Evolutionary conservation across 2,888 invertebrate species (phyloP), one percentile per base, ranked within the genome.

Genomic region (Drosophila cracens): DNA sequence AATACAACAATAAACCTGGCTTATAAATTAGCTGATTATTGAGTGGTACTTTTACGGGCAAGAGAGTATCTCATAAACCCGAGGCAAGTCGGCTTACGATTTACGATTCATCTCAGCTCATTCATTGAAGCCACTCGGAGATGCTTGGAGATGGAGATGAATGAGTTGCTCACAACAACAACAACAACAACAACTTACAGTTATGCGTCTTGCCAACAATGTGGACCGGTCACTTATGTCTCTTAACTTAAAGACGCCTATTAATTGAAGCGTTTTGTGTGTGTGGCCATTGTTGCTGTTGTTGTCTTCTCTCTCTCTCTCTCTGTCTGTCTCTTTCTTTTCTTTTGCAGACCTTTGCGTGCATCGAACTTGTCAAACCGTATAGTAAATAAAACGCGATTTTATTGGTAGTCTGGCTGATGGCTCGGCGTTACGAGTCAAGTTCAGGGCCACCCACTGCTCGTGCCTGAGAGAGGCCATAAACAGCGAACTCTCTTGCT

Each of bases 371-470:
- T 74, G 74, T 74, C 69, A 69, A 65, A 52, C 59, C 36, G 31
- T 48, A 38, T 46, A 58, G 46, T 46, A 34, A 40, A 58, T 21
- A n/a, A 21, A 46, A 52, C 36, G 27, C 31, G 21, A 40, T 66
- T 70, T 60, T 63, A 16, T 56, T n/a, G 7, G 27, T 48, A 33
- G 60, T 46, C 53, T 46, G 27, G n/a, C 29, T 62, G 48, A 57
- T 61, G 51, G 66, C 27, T 34, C 29, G 68, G 51, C 60, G 59
- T 58, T 57, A 51, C 31, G 60, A 65, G 56, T 82, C 83, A 82
- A 82, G 82, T 82, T 82, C 82, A 82, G 80, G 83, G 80, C 68
- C 74, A 54, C 21, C n/a, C 13, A 36, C 52, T 51, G 16, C 21
- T 7, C 16, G 8, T 25, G 46, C 16, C 25, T 7, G 46, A 46